phyloP scores from a whole-genome alignment of 2,797 vertebrate species.

The Poecile montanus region DNA sequence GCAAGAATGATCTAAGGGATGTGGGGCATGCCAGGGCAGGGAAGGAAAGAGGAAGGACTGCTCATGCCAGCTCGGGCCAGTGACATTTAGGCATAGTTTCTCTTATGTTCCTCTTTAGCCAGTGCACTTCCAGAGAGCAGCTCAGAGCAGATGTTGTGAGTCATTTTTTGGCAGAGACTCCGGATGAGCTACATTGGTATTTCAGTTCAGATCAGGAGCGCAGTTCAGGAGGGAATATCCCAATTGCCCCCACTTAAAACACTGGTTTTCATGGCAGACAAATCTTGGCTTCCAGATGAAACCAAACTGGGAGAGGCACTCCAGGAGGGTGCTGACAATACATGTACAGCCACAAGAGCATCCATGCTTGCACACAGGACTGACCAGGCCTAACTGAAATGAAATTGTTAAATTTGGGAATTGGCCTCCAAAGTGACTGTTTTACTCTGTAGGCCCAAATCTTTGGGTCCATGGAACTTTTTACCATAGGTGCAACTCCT shows the following conservation, averaged over 20 bases:
- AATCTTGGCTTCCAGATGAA: neutral
- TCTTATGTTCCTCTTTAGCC: neutral
- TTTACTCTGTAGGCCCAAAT: neutral
- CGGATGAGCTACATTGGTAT: neutral
- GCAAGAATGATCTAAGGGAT: neutral
- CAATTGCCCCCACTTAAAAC: neutral
- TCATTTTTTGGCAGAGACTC: conserved; percentile 7
- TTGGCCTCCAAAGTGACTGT: neutral
- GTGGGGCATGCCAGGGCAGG: neutral
- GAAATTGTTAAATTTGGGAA: neutral
- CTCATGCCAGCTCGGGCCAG: neutral
- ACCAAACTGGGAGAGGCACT: neutral
- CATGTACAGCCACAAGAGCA: accelerated
- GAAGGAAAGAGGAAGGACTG: neutral
- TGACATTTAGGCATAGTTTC: neutral
- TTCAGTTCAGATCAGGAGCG: neutral
- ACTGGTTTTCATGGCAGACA: neutral
- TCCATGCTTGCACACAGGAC: accelerated
- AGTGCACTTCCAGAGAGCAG: neutral
- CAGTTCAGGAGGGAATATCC: neutral
- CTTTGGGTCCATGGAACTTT: neutral
- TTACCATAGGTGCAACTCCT: accelerated
- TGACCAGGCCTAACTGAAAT: neutral
- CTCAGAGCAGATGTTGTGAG: conserved; percentile 7
- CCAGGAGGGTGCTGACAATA: neutral